Conservation (phyloP, 2,113 vertebrate genomes). For the Tichodroma muraria region DNA sequence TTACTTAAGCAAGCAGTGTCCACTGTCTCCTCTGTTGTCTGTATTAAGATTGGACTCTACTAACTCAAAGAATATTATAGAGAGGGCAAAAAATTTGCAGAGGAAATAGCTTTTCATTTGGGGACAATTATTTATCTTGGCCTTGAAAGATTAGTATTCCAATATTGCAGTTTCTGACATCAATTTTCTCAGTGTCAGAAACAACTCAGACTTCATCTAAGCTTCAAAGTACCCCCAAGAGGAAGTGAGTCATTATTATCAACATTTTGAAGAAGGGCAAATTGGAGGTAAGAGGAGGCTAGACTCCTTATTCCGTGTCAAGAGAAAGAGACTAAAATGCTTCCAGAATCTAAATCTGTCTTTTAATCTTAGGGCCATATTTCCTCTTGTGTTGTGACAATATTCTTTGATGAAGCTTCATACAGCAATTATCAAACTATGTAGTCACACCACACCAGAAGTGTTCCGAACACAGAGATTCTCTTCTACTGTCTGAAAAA, state of each 20-base stretch:
- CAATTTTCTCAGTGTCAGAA: constrained; percentile 36
- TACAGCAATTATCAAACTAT: not conserved
- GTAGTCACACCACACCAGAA: not conserved
- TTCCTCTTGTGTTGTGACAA: not conserved
- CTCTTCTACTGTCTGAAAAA: not conserved
- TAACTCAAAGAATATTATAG: constrained; percentile 43
- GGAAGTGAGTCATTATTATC: not conserved
- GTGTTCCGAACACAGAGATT: not conserved
- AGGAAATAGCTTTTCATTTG: constrained; percentile 35
- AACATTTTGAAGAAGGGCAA: not conserved
- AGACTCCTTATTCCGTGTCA: not conserved
- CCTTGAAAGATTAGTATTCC: constrained; percentile 28
- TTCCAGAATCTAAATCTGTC: not conserved
- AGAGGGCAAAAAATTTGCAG: not conserved
- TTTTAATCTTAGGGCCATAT: not conserved
- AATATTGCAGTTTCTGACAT: constrained; percentile 21
- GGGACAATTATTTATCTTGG: constrained; percentile 19
- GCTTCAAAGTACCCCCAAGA: not conserved
- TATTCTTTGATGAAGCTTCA: not conserved
- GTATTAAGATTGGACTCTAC: constrained; percentile 8
- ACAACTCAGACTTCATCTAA: not conserved
- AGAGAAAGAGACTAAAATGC: not conserved
- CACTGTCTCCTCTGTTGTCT: constrained; percentile 48
- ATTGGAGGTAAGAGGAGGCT: not conserved
- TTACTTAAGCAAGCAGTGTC: constrained; percentile 68